Conservation (phyloP, 2,113 vertebrate species). For the Sinocyclocheilus maitianheensis region DNA sequence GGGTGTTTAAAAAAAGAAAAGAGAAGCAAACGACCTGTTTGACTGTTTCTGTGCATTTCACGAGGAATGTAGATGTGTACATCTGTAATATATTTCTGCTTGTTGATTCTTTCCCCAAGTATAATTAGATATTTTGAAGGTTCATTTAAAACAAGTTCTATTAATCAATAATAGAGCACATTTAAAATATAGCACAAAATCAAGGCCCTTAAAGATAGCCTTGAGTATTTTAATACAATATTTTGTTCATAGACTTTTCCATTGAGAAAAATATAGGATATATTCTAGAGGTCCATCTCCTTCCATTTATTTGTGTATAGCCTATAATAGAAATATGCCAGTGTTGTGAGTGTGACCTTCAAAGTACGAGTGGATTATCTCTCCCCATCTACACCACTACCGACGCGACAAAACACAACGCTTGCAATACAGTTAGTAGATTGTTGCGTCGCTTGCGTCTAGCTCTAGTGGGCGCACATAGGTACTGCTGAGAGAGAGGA, state of each 20-base stretch:
- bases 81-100: neutral
- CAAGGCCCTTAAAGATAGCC: too few relatives aligned
- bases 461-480: slow-evolving; percentile 38
- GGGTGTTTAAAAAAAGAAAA: neutral
- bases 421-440: neutral
- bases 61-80: neutral
- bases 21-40: neutral
- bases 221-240: too few relatives aligned
- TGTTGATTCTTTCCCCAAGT: neutral
- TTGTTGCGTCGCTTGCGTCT: slow-evolving; percentile 4
- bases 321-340: neutral
- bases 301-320: neutral
- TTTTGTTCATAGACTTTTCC: neutral
- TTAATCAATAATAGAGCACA: neutral
- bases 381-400: neutral
- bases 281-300: too few relatives aligned
- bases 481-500: neutral
- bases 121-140: neutral
- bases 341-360: neutral
- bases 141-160: neutral
- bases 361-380: neutral
- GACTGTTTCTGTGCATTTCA: neutral
- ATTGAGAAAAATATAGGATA: neutral
- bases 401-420: neutral
- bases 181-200: neutral